Evolutionary conservation across 1,140 invertebrate genomes (phyloP).

Genomic region (Temnothorax longispinosus): DNA sequence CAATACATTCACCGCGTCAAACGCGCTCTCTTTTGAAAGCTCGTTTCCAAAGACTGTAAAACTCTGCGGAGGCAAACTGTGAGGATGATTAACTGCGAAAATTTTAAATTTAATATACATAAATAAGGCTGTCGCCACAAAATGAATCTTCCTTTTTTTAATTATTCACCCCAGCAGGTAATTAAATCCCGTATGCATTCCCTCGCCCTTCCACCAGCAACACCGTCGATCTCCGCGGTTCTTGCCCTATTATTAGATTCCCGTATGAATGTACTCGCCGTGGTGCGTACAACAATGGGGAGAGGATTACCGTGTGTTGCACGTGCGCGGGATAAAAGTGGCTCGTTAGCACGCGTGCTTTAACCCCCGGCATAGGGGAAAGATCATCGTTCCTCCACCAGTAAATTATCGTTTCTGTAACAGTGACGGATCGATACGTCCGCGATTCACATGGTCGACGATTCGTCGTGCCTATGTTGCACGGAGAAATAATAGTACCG

Average conservation of each 20-base stretch:
- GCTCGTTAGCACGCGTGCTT: conserved; percentile 44
- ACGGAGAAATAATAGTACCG: not conserved
- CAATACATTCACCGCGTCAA: not conserved
- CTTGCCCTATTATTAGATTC: conserved; percentile 38
- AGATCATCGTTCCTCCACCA: conserved; percentile 23
- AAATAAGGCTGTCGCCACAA: not conserved
- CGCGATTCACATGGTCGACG: not conserved
- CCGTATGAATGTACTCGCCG: conserved; percentile 30
- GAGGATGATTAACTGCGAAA: not conserved
- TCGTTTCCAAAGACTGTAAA: not conserved
- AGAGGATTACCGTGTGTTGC: conserved; percentile 37
- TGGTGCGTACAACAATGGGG: conserved; percentile 28
- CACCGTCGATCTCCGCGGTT: not conserved
- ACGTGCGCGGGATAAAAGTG: conserved; percentile 39
- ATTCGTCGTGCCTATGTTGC: not conserved
- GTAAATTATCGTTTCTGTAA: conserved; percentile 7
- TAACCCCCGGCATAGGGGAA: conserved; percentile 1
- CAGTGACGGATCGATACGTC: not conserved
- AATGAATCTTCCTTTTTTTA: not conserved
- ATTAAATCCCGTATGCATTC: conserved; percentile 27
- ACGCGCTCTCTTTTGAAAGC: not conserved
- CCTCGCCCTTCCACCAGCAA: not conserved
- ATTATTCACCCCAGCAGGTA: not conserved
- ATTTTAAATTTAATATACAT: not conserved
- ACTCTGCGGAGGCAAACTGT: not conserved